Evolutionary conservation across 2,888 invertebrate species (phyloP), one percentile per base, ranked within the genome.

Genomic region (Xiphydria camelus): DNA sequence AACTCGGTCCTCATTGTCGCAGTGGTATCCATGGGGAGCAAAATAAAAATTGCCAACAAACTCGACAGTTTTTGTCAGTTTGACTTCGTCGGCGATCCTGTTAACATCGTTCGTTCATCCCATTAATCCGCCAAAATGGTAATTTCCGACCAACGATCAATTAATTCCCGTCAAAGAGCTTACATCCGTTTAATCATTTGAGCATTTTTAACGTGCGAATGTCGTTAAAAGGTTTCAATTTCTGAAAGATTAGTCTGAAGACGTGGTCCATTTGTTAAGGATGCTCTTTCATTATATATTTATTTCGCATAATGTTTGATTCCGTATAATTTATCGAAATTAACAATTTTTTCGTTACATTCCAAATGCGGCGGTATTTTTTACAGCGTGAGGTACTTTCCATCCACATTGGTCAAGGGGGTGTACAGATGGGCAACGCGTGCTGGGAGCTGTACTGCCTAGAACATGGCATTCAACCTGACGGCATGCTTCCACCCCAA

Each of bases 381-480:
- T n/a, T n/a, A 68, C 78, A 88, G 90, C 87, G 90, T 78, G 90
- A 91, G 80, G 89, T 89, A 76, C 87, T 91, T 67, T 90, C 90
- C 48, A 83, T 91, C 72, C 91, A 91, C 78, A 84, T 91, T 62
- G 91, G 91, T 14, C 91, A 91, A 77, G 90, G 88, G 40, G 90
- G 90, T 47, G 87, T 89, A 43, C 90, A 91, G 79, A 91, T 91
- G 76, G 91, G 91, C 39, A 89, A 88, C 66, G 84, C 88, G 45
- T 89, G 89, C 70, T 91, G 91, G 90, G 89, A 90, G 76, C 78
- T 90, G 37, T 90, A 89, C 75, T 86, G 89, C 70, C 77, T 89
- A 42, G 90, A 90, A 76, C 89, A 89, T 72, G 88, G 88, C 45
- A 90, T 91, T 70, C 82, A 85, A 64, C 85, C 87, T 3, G 89